Base-by-base conservation (phyloP, 2,888 invertebrate genomes). In the Macroteleia sp. region DNA sequence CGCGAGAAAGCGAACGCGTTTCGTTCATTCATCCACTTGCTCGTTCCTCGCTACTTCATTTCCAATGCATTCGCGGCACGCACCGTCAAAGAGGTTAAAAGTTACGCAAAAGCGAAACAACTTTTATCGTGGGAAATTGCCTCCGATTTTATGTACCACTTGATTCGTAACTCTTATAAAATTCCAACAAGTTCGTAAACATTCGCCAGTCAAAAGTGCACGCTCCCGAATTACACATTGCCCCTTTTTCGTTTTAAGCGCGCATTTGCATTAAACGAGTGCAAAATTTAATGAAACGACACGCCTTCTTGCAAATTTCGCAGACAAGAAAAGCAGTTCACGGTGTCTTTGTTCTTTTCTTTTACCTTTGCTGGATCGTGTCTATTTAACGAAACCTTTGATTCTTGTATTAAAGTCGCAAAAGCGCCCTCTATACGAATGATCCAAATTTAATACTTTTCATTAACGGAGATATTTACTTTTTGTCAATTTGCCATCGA, bases 1-100 rank as follows among this genome's bases (percentile, higher is more conserved):
- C 66, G 73, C 67, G 57, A 75, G 44, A 79, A 75, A 69, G 81
- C 77, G 81, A 81, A 69, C 80, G 81, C 79, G 70, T 56, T 52
- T 70, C 66, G 69, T 81, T 84, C 86, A 85, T 88, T 87, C 86
- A 82, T 86, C 76, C 75, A 67, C 77, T 77, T 74, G 56, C 79
- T 57, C 62, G 42, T 56, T 46, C 62, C 61, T 66, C 41, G 59
- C 73, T 54, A 67, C 78, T 75, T 77, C 73, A 75, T 79, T 76
- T 70, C 54, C 79, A 75, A 79, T 75, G 76, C 76, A 79, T 76
- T 76, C 71, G 64, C 69, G 57, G 70, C 78, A 79, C 78, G 75
- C 74, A 70, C 75, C 69, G 57, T 79, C 71, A 75, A 79, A 79
- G 79, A 75, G 70, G 70, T 71, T 71, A 46, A 59, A 79, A 79